phyloP scores from a whole-genome alignment of 2,888 invertebrate genomes.

The Drosophila hawaiiensis region DNA sequence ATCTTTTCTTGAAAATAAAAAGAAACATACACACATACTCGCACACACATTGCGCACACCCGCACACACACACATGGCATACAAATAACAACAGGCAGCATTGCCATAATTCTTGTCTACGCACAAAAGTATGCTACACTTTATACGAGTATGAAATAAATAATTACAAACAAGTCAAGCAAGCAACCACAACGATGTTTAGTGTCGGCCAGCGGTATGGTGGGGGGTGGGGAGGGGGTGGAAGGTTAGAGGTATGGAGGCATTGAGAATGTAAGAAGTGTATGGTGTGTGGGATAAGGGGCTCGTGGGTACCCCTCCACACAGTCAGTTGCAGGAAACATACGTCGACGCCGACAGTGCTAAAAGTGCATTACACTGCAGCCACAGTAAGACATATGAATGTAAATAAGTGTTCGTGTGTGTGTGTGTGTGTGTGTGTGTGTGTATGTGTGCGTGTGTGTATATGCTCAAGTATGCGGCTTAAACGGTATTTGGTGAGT shows the following conservation, averaged over 20 bases:
- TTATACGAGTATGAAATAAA: slow-evolving; percentile 69
- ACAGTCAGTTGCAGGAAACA: slow-evolving; percentile 53
- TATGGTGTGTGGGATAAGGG: not conserved
- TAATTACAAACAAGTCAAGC: slow-evolving; percentile 78
- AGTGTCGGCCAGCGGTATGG: slow-evolving; percentile 5
- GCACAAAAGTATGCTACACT: slow-evolving; percentile 74
- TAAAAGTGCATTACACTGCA: slow-evolving; percentile 69
- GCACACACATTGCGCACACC: slow-evolving; percentile 18
- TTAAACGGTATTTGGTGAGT: slow-evolving; percentile 28
- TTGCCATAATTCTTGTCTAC: slow-evolving; percentile 75
- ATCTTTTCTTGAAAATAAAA: slow-evolving; percentile 65
- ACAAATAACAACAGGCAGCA: slow-evolving; percentile 69
- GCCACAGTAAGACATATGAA: slow-evolving; percentile 11
- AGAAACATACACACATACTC: slow-evolving; percentile 26
- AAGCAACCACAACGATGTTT: slow-evolving; percentile 52
- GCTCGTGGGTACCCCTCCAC: not conserved
- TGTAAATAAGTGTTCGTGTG: not conserved
- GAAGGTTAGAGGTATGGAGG: too few relatives aligned
- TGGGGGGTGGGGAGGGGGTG: too few relatives aligned
- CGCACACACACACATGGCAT: slow-evolving; percentile 21
- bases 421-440: too few relatives aligned
- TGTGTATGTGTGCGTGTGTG: not conserved
- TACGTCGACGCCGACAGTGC: slow-evolving; percentile 60
- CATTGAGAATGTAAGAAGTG: not conserved
- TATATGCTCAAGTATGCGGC: slow-evolving; percentile 34